Conservation (phyloP, 2,113 vertebrate genomes). For the Cisticola juncidis region DNA sequence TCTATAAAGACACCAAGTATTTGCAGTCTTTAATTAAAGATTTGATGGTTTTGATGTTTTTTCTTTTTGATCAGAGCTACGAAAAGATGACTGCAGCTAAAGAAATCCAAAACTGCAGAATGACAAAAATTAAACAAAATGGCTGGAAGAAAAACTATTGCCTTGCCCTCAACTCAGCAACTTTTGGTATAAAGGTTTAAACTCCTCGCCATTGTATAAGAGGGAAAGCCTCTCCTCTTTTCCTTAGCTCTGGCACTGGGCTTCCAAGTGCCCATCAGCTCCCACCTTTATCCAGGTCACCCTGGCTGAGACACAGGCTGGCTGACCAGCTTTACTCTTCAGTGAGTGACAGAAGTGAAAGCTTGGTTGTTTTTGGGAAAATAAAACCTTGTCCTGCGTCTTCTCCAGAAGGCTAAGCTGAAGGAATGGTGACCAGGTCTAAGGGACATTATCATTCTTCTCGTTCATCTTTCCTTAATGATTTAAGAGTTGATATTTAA, state of each 20-base stretch:
- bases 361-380: background rate
- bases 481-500: background rate
- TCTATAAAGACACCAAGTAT: background rate
- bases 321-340: background rate
- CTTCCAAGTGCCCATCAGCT: background rate
- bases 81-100: background rate
- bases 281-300: background rate
- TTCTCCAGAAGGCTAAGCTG: background rate
- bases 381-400: background rate
- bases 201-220: accelerated
- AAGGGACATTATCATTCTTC: background rate
- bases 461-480: background rate
- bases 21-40: background rate
- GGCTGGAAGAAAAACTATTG: background rate
- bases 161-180: background rate
- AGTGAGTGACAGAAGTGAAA: background rate
- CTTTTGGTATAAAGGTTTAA: background rate
- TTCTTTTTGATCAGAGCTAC: background rate
- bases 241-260: background rate
- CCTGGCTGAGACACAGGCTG: accelerated
- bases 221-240: background rate
- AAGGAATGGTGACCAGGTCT: background rate
- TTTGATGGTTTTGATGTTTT: background rate
- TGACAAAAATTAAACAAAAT: background rate
- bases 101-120: background rate